Base-by-base conservation (phyloP, 2,888 invertebrate genomes). In the Nudaria mundana region DNA sequence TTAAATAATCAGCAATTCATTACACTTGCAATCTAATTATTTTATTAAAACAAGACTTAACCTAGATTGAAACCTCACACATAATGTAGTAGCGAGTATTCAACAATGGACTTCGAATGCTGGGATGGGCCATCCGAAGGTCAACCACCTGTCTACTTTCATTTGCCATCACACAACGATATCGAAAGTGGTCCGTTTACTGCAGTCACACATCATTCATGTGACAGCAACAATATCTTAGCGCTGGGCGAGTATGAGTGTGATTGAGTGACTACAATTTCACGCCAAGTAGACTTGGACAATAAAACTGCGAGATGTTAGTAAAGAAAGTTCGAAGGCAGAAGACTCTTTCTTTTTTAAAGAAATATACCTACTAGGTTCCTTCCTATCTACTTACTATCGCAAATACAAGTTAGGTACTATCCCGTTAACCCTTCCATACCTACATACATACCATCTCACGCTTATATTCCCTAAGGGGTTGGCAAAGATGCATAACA, bases 101-200 rank as follows among this genome's bases (percentile, higher is more conserved):
- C 45, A 51, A 51, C 51, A 51, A 56, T 49, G 53, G 43, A n/a
- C n/a, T n/a, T n/a, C n/a, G n/a, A n/a, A n/a, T n/a, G 36, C 23
- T 24, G 20, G 40, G 44, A 39, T 56, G 54, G 49, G 53, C 55
- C 51, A 28, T 49, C 30, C 38, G 41, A 48, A 58, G 57, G 55
- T 58, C 52, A 58, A 46, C 34, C 58, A 52, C 58, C 55, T 55
- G 49, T 23, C 10, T 41, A 54, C 63, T 63, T 63, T 61, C 63
- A 59, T 63, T 48, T 36, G 32, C 25, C 42, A 41, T 24, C 42
- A 41, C 24, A 37, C 41, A 61, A 46, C 44, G 63, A 63, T 60
- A 63, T 52, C 49, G 61, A 57, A 54, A 55, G 58, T 30, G 15
- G 14, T 10, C 11, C 14, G 26, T 20, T 22, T 31, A 33, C 35